A percentile compares a stretch with the other conserved stretches of the same genome.
phyloP scores from a whole-genome alignment of 2,888 invertebrate genomes.

The Drosophila neonasuta region DNA sequence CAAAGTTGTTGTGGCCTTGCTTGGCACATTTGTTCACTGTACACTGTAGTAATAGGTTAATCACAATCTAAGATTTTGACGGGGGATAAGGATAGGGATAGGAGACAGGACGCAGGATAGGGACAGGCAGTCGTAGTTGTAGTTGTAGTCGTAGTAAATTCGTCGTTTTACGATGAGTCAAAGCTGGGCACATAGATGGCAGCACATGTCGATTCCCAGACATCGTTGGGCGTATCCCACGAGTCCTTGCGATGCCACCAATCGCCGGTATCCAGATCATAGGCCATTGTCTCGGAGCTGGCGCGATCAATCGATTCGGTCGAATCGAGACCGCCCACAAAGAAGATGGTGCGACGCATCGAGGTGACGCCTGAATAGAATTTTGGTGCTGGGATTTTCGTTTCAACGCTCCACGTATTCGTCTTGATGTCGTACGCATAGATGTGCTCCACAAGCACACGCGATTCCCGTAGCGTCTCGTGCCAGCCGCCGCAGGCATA shows the following conservation, averaged over 20 bases:
- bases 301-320: slow-evolving; percentile 87
- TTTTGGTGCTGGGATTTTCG: slow-evolving; percentile 86
- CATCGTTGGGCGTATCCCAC: slow-evolving; percentile 86
- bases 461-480: slow-evolving; percentile 83
- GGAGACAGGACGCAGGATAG: no score
- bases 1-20: slow-evolving; percentile 38
- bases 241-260: slow-evolving; percentile 86
- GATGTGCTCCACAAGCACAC: slow-evolving; percentile 85
- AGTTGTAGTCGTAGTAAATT: slow-evolving; percentile 15
- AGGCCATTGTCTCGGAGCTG: slow-evolving; percentile 86
- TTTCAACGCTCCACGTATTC: slow-evolving; percentile 85
- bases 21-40: slow-evolving; percentile 64
- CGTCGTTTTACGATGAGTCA: slow-evolving; percentile 35
- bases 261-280: slow-evolving; percentile 84
- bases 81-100: slow-evolving; percentile 4
- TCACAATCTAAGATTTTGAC: slow-evolving; percentile 37
- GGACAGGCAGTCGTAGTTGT: not conserved
- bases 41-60: slow-evolving; percentile 42
- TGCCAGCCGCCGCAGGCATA: slow-evolving; percentile 88
- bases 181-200: slow-evolving; percentile 85
- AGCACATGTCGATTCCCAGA: slow-evolving; percentile 88
- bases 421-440: slow-evolving; percentile 85
- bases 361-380: slow-evolving; percentile 87
- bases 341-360: slow-evolving; percentile 85
- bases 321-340: slow-evolving; percentile 87